These are phyloP conservation scores for Sebastes itinus DNA, from an alignment of 2,797 vertebrate genomes.

Conservation along the genomic window DNA sequence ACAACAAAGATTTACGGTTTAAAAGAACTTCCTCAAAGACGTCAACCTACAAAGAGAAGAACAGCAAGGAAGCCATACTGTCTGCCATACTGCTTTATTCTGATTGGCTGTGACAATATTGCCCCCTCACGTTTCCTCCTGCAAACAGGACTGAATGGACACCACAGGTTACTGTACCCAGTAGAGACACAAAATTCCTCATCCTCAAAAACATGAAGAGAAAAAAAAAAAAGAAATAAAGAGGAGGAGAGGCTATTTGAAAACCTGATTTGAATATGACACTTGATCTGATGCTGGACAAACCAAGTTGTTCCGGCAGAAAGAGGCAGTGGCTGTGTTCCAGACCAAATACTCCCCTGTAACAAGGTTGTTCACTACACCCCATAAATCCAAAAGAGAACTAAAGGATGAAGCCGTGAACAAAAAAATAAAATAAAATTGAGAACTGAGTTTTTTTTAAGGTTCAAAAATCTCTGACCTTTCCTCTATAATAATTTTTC, in stretches of 20 bases:
- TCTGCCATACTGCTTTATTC: conserved; percentile 41
- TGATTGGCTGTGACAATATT: conserved; percentile 25
- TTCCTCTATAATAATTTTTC: not conserved
- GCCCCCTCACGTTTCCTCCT: conserved; percentile 26
- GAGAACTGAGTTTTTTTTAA: not conserved
- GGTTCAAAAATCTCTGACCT: conserved; percentile 3
- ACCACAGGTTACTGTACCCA: conserved; percentile 71
- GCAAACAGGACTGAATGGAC: conserved; percentile 63
- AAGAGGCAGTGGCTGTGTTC: conserved; percentile 55
- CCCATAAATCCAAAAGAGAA: conserved; percentile 24
- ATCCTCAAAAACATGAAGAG: conserved; percentile 58
- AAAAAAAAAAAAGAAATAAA: conserved; percentile 15
- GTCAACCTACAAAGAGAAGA: conserved; percentile 32
- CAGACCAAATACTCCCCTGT: conserved; percentile 61
- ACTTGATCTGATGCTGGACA: conserved; percentile 64
- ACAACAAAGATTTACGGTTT: conserved; percentile 30
- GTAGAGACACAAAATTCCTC: conserved; percentile 72
- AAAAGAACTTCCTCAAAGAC: conserved; percentile 49
- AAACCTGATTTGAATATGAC: conserved; percentile 71
- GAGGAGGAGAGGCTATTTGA: conserved; percentile 57
- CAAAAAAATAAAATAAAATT: not conserved
- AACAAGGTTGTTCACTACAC: conserved; percentile 16
- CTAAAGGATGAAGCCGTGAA: conserved; percentile 2
- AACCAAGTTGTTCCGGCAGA: conserved; percentile 52
- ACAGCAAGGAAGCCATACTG: conserved; percentile 30